Conservation (phyloP, 2,888 invertebrate genomes). For the Dusona sp. region DNA sequence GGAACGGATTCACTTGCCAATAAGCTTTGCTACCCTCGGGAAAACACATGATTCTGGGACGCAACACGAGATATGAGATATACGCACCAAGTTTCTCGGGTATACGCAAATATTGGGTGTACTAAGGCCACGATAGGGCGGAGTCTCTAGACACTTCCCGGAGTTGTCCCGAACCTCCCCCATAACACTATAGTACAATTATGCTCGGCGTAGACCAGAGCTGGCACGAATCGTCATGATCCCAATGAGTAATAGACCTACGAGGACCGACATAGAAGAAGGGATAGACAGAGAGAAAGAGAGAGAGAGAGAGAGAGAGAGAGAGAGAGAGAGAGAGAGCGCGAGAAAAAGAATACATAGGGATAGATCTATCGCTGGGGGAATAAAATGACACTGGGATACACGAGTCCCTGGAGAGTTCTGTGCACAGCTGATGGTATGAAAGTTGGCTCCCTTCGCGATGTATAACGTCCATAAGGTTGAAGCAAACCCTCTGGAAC, state of each 20-base stretch:
- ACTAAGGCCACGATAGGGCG: constrained; percentile 46
- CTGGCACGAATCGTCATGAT: constrained; percentile 36
- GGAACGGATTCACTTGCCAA: constrained; percentile 48
- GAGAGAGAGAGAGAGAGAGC: constrained; percentile 10
- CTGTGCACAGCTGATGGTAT: constrained; percentile 29
- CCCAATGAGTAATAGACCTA: constrained; percentile 19
- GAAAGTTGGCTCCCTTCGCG: not conserved
- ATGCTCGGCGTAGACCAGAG: constrained; percentile 2
- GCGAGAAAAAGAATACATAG: constrained; percentile 17
- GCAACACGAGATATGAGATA: constrained; percentile 20
- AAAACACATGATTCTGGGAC: constrained; percentile 18
- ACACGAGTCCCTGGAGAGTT: constrained; percentile 60
- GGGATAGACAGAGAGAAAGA: not conserved
- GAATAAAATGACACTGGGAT: constrained; percentile 59
- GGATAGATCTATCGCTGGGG: constrained; percentile 55
- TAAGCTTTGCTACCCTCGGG: constrained; percentile 46
- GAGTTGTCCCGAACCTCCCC: not conserved
- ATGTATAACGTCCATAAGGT: constrained; percentile 34
- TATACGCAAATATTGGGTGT: constrained; percentile 30
- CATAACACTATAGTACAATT: constrained; percentile 16
- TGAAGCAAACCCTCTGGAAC: constrained; percentile 34
- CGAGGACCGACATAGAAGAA: not conserved
- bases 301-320: not conserved
- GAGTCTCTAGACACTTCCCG: not conserved
- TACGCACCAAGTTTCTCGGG: constrained; percentile 34